Conservation (phyloP, 2,888 invertebrate species). For the Ennomos fuscantarius region DNA sequence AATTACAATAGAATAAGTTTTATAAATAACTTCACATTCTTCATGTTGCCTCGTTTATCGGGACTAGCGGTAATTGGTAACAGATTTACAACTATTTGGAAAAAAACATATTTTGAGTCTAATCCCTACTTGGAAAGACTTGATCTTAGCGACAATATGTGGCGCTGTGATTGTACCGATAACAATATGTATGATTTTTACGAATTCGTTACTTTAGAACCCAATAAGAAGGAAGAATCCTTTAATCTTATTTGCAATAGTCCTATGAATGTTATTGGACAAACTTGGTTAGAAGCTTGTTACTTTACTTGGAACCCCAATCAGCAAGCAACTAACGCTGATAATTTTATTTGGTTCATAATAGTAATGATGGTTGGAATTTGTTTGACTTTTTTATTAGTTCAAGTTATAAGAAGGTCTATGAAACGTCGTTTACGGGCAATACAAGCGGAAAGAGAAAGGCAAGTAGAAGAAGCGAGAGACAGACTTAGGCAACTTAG, state of each 20-base stretch:
- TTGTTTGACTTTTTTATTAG: slow-evolving; percentile 80
- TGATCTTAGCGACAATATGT: slow-evolving; percentile 89
- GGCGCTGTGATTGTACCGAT: slow-evolving; percentile 90
- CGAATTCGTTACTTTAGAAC: slow-evolving; percentile 84
- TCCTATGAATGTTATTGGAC: slow-evolving; percentile 86
- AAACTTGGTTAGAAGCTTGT: slow-evolving; percentile 89
- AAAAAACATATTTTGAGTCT: slow-evolving; percentile 83
- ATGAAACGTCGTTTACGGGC: slow-evolving; percentile 82
- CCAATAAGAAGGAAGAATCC: slow-evolving; percentile 80
- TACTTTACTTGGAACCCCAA: slow-evolving; percentile 85
- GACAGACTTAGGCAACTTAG: slow-evolving; percentile 83
- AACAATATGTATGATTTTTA: slow-evolving; percentile 86
- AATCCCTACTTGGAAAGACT: slow-evolving; percentile 85
- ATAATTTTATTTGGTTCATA: slow-evolving; percentile 86
- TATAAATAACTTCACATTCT: slow-evolving; percentile 87
- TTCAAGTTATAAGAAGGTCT: slow-evolving; percentile 82
- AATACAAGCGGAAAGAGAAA: slow-evolving; percentile 80
- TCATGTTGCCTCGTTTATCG: slow-evolving; percentile 85
- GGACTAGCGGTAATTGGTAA: slow-evolving; percentile 89
- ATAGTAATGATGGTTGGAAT: slow-evolving; percentile 83
- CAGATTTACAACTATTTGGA: slow-evolving; percentile 87
- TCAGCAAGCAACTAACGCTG: slow-evolving; percentile 65
- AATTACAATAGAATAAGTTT: slow-evolving; percentile 86
- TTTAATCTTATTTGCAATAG: slow-evolving; percentile 87
- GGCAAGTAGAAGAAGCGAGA: slow-evolving; percentile 84